phyloP scores from a whole-genome alignment of 2,888 invertebrate genomes.

The Campopleginae sp. region DNA sequence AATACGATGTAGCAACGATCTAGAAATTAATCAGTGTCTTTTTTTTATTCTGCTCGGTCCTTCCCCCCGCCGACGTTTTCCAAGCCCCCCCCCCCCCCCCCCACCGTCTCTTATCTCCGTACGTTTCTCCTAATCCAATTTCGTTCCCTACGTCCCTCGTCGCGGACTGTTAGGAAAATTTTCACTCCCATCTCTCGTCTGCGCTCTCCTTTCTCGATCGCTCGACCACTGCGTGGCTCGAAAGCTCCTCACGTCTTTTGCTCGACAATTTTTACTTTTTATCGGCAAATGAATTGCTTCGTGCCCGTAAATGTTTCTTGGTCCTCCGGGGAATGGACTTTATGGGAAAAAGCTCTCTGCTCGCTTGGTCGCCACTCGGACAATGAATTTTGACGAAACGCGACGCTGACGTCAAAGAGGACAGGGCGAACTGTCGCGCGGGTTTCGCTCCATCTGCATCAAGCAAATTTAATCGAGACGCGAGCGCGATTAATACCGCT shows the following conservation, averaged over 20 bases:
- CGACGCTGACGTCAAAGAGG: background rate
- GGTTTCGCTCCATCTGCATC: background rate
- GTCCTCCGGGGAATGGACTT: too few relatives aligned
- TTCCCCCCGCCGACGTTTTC: slow-evolving; percentile 66
- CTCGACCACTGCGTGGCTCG: background rate
- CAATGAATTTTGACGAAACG: background rate
- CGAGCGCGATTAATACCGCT: slow-evolving; percentile 62
- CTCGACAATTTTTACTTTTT: background rate
- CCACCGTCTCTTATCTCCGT: slow-evolving; percentile 33
- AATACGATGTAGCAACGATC: background rate
- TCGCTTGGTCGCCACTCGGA: too few relatives aligned
- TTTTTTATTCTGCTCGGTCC: slow-evolving; percentile 69
- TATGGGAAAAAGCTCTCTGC: too few relatives aligned
- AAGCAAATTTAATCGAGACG: slow-evolving; percentile 77
- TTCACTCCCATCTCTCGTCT: background rate
- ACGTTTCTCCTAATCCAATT: background rate
- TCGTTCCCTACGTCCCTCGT: background rate
- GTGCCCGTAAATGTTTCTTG: background rate
- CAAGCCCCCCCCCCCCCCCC: slow-evolving; percentile 45
- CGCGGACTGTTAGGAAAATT: slow-evolving; percentile 29
- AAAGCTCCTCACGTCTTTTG: background rate
- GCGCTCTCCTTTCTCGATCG: background rate
- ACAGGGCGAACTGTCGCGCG: slow-evolving; percentile 2
- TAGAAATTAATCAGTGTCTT: slow-evolving; percentile 8
- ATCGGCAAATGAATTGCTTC: background rate